phyloP scores from a whole-genome alignment of 2,797 vertebrate genomes.

The Aplochiton taeniatus region DNA sequence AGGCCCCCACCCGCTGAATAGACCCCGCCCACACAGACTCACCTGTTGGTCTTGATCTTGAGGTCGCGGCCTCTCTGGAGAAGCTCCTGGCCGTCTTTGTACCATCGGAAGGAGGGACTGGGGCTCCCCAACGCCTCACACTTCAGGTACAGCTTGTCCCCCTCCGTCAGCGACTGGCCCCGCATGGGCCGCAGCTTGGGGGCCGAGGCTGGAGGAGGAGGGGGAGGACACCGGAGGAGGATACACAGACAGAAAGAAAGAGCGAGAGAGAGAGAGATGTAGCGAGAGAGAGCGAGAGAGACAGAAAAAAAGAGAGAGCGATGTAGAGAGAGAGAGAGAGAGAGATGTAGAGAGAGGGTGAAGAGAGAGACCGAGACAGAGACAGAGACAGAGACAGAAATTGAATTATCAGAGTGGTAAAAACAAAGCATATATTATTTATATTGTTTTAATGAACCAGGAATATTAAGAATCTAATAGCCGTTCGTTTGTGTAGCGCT shows the following conservation, averaged over 20 bases:
- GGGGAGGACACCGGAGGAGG: conserved; percentile 22
- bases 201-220: conserved; percentile 75
- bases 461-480: conserved; percentile 14
- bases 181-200: conserved; percentile 90
- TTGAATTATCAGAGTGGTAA: no score
- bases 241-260: not conserved
- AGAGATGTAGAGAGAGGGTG: not conserved
- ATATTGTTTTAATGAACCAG: conserved; percentile 33
- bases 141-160: conserved; percentile 91
- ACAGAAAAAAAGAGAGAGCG: not conserved
- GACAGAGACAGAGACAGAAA: not conserved
- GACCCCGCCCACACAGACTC: conserved; percentile 65
- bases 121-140: conserved; percentile 92
- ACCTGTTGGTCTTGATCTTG: conserved; percentile 94
- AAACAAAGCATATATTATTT: conserved; percentile 44
- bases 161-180: conserved; percentile 86
- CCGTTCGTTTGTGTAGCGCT: not conserved
- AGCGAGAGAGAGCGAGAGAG: not conserved
- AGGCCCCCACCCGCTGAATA: no score
- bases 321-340: not conserved
- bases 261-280: not conserved
- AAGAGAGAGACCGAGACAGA: not conserved
- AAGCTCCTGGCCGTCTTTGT: conserved; percentile 93
- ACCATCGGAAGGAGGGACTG: conserved; percentile 93
- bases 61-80: conserved; percentile 89